phyloP scores from a whole-genome alignment of 2,888 invertebrate genomes.

The Alviniconcha strummeri region DNA sequence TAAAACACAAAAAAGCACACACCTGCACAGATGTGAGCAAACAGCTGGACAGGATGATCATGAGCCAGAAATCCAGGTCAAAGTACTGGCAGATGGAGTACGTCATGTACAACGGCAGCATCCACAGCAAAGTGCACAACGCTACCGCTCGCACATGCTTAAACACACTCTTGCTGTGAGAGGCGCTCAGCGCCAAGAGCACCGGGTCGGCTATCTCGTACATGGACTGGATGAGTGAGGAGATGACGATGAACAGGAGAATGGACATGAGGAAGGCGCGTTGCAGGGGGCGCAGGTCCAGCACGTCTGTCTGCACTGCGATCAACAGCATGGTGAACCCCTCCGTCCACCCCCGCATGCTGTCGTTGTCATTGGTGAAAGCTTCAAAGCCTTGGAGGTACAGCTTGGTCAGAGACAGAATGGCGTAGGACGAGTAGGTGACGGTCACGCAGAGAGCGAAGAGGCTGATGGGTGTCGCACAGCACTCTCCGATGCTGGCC shows the following conservation, averaged over 20 bases:
- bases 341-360: conserved; percentile 75
- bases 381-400: conserved; percentile 73
- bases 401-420: conserved; percentile 73
- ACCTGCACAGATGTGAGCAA: conserved; percentile 72
- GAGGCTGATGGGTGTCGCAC: conserved; percentile 76
- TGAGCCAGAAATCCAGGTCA: conserved; percentile 75
- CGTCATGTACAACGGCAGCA: conserved; percentile 74
- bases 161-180: conserved; percentile 68
- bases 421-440: conserved; percentile 74
- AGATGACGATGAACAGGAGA: conserved; percentile 77
- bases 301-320: conserved; percentile 76
- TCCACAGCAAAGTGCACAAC: conserved; percentile 73
- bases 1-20: neutral
- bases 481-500: conserved; percentile 73
- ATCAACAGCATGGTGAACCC: conserved; percentile 77
- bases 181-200: conserved; percentile 75
- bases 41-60: conserved; percentile 76
- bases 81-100: conserved; percentile 74
- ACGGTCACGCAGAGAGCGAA: conserved; percentile 76
- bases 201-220: conserved; percentile 77
- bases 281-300: conserved; percentile 75
- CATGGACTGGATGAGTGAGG: conserved; percentile 77
- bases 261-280: conserved; percentile 76
- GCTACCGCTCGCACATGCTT: conserved; percentile 73
- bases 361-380: conserved; percentile 67